Base-by-base conservation (phyloP, 2,797 vertebrate species). In the Cynopterus sphinx region DNA sequence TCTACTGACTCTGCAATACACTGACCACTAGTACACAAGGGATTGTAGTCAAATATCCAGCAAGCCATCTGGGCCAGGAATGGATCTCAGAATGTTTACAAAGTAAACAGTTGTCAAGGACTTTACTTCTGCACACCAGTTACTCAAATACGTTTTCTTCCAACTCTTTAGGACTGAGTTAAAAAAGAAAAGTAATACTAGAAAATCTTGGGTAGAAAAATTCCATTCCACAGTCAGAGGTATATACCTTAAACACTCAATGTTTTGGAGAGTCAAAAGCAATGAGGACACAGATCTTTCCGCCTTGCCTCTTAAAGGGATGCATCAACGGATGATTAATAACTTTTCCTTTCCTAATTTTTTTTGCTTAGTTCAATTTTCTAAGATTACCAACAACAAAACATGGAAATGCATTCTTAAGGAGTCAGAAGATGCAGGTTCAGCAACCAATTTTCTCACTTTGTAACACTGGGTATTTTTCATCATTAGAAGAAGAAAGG, bases 41-140 rank as follows among this genome's bases (percentile, higher is more conserved):
- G 70, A 92, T 28, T 97, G 85, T 77, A 81, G 96, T 96, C 96
- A 97, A 97, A 98, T 78, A 96, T 57, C 39, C 77, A 84, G 92
- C 43, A 19, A 95, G 68, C 78, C 91, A 86, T 26, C 61, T 96
- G 87, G 95, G 79, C 71, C 87, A 95, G 67, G 73, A 97, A 24
- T 36, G 36, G 61, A 28, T 94, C 87, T 97, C 84, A 83, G 49
- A 89, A 68, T 41, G 31, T 13, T 36, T 2, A 31, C 5, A 17
- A 67, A 75, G 12, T 95, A 28, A 94, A 13, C 59, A 26, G 83
- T 28, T 91, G 19, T 87, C 87, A 83, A 96, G 28, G 9, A 67
- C 39, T 90, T 90, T 16, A 77, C 68, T 96, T 31, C 7, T 5
- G 22, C 65, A 31, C 46, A 96, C 24, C 74, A 71, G 77, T 84